Base-by-base conservation (phyloP, 2,888 invertebrate species). In the Erynnis tages region DNA sequence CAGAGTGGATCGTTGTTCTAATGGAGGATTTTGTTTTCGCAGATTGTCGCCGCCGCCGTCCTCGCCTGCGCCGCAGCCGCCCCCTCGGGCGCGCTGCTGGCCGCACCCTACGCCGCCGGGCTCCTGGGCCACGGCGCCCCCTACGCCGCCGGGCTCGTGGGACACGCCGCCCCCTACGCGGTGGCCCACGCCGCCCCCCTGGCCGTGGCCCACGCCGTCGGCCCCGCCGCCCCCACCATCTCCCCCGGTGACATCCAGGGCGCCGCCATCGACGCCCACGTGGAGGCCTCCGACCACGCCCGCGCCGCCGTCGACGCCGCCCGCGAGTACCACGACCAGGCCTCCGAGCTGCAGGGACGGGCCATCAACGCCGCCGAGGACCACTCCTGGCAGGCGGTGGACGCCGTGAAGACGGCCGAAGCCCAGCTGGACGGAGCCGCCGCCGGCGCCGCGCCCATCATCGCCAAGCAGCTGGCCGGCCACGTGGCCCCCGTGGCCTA, bases 1-100 rank as follows among this genome's bases (percentile, higher is more conserved):
- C 47, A 56, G 58, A 61, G 57, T 56, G 58, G 55, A n/a, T n/a
- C n/a, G 61, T 45, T 43, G 35, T 56, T 59, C 56, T 55, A 65
- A 66, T 59, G 54, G n/a, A 57, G 49, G 43, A 41, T 61, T 65
- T 64, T 73, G 67, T 61, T 65, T 73, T 76, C 73, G 40, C 84
- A 91, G 91, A 91, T 91, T 82, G 90, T 90, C 69, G 82, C 91
- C 81, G 82, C 85, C 76, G 87, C 91, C 82, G 76, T 91, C 70
- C 69, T 73, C 71, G 73, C 73, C 78, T 82, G 79, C 79, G 84
- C 83, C 81, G 81, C 82, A 77, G 84, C 85, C 62, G 82, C 73
- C 53, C 82, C 82, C 41, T 82, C 83, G 43, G 82, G 83, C 60
- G 73, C 71, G 54, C 72, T 82, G 81, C 74, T 82, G 76, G 79